Percentiles rank a stretch among this genome's conserved stretches.
Conservation (phyloP, 92 coral and sea anemone genomes). For the Anthopleura xanthogrammica region DNA sequence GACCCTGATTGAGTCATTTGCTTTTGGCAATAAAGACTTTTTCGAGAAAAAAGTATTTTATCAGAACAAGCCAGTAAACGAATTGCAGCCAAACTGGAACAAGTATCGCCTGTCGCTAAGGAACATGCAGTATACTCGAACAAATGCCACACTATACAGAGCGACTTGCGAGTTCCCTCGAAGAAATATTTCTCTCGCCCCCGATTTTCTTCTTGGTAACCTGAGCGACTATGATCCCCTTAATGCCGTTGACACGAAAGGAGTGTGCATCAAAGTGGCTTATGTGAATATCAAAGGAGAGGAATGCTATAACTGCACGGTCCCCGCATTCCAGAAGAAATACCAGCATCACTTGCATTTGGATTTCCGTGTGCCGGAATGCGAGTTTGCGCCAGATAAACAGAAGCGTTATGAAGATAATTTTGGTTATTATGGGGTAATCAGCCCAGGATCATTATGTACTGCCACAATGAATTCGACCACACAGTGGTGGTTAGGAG, state of each 20-base stretch:
- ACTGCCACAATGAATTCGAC: no score
- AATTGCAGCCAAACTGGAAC: slow-evolving; percentile 6
- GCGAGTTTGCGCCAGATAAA: not conserved
- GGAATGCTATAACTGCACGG: not conserved
- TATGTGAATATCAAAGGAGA: slow-evolving; percentile 10
- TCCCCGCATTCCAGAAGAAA: slow-evolving; percentile 2
- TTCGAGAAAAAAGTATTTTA: not conserved
- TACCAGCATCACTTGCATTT: not conserved
- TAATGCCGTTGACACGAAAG: not conserved
- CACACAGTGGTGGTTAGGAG: no score
- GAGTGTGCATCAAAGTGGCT: not conserved
- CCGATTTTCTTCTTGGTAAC: slow-evolving; percentile 16
- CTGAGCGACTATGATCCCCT: slow-evolving; percentile 5
- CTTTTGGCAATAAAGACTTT: not conserved
- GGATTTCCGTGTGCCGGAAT: not conserved
- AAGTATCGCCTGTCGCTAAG: slow-evolving; percentile 10
- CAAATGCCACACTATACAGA: slow-evolving; percentile 23
- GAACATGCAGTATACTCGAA: slow-evolving; percentile 4
- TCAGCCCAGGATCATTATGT: not conserved
- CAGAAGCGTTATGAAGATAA: not conserved
- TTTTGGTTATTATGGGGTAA: not conserved
- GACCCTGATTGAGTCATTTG: slow-evolving; percentile 40
- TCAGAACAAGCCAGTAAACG: not conserved
- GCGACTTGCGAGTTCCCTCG: slow-evolving; percentile 37
- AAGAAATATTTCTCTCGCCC: slow-evolving; percentile 3